phyloP scores from a whole-genome alignment of 2,888 invertebrate species.

The Eledone cirrhosa region DNA sequence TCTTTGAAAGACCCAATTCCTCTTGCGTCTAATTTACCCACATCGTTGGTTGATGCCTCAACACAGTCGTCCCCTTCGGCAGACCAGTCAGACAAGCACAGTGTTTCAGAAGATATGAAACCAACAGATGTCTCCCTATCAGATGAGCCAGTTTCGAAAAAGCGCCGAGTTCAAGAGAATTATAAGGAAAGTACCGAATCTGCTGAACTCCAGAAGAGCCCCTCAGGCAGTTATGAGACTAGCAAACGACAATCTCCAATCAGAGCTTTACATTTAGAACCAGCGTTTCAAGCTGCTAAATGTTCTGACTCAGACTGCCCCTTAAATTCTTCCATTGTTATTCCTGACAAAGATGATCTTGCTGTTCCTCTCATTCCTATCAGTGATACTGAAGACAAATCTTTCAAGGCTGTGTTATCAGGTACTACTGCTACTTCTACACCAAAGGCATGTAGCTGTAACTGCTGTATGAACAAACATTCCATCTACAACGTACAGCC shows the following conservation, averaged over 20 bases:
- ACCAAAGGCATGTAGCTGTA: not conserved
- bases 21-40: conserved; percentile 36
- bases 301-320: not conserved
- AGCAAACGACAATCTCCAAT: conserved; percentile 3
- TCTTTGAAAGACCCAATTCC: conserved; percentile 53
- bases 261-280: conserved; percentile 2
- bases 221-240: not conserved
- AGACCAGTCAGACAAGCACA: not conserved
- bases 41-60: conserved; percentile 38
- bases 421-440: not conserved
- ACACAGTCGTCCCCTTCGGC: conserved; percentile 40
- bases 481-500: not conserved
- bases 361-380: not conserved
- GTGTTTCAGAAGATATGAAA: too few species aligned
- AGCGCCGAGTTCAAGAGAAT: not conserved
- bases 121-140: not conserved
- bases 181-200: not conserved
- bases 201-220: not conserved
- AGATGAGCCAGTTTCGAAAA: not conserved
- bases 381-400: not conserved
- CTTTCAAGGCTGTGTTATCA: not conserved
- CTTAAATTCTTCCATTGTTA: not conserved
- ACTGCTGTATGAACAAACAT: not conserved
- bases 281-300: not conserved
- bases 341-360: not conserved